Evolutionary conservation across 1,140 invertebrate genomes (phyloP).

Genomic region (Sycophila sp.): DNA sequence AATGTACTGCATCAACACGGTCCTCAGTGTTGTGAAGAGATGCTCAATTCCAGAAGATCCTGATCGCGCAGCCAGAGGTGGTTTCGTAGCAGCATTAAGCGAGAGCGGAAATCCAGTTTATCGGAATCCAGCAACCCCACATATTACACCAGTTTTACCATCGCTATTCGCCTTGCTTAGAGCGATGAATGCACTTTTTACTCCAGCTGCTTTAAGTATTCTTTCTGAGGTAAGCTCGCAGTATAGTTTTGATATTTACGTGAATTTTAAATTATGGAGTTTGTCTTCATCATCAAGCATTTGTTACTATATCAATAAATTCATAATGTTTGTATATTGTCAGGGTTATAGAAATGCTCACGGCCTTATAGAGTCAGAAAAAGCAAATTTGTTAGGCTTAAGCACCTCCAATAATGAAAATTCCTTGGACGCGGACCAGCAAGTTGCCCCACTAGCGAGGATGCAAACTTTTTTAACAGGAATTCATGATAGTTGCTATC

Average conservation of each 20-base stretch:
- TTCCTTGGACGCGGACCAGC: conserved; percentile 61
- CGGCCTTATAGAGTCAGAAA: conserved; percentile 77
- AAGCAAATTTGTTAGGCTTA: conserved; percentile 73
- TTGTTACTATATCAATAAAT: background rate
- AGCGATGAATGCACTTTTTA: conserved; percentile 83
- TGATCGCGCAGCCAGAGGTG: conserved; percentile 80
- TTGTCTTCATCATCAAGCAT: background rate
- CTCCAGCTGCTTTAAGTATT: conserved; percentile 70
- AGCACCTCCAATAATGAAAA: conserved; percentile 61
- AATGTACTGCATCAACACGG: conserved; percentile 76
- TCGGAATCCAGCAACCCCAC: conserved; percentile 84
- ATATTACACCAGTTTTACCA: conserved; percentile 82
- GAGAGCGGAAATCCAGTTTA: conserved; percentile 81
- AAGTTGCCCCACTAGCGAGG: conserved; percentile 73
- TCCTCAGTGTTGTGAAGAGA: conserved; percentile 85
- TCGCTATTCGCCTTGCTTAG: conserved; percentile 79
- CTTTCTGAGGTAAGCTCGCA: conserved; percentile 71
- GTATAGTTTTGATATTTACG: conserved; percentile 12
- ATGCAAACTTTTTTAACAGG: conserved; percentile 84
- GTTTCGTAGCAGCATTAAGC: conserved; percentile 81
- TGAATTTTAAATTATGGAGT: too few relatives aligned
- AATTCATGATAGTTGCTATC: conserved; percentile 79
- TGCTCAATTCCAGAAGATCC: conserved; percentile 85
- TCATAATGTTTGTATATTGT: conserved; percentile 42
- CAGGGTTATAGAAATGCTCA: conserved; percentile 76